Conservation (phyloP, 2,113 vertebrate genomes). For the Larimichthys polyactis region DNA sequence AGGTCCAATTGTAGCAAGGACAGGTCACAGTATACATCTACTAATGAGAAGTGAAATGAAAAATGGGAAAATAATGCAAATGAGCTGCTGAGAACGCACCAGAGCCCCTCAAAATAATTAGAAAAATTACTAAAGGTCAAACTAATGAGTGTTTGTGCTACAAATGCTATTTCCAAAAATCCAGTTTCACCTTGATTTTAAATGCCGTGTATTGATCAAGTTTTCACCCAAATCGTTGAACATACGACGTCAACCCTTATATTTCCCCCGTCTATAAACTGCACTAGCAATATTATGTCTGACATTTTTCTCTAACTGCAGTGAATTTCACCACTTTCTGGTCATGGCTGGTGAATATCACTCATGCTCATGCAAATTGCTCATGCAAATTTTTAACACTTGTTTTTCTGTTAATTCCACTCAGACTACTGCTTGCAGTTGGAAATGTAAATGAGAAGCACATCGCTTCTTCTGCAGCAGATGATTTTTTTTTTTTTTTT, state of each 20-base stretch:
- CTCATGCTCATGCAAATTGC: slow-evolving; percentile 35
- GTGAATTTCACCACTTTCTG: slow-evolving; percentile 4
- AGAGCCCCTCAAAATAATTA: slow-evolving; percentile 47
- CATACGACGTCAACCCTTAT: not conserved
- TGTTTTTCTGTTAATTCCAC: slow-evolving; percentile 51
- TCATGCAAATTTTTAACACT: slow-evolving; percentile 44
- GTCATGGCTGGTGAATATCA: slow-evolving; percentile 29
- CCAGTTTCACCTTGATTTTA: slow-evolving; percentile 26
- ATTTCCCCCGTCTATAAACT: not conserved
- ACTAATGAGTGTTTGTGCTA: slow-evolving; percentile 25
- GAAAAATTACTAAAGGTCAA: slow-evolving; percentile 40
- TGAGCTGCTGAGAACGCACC: slow-evolving; percentile 38
- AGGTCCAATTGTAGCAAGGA: slow-evolving; percentile 45
- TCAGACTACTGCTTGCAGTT: slow-evolving; percentile 51
- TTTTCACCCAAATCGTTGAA: not conserved
- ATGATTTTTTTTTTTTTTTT: slow-evolving; percentile 56
- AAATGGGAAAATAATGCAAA: slow-evolving; percentile 53
- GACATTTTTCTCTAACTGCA: not conserved
- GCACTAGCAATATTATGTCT: not conserved
- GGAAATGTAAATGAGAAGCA: slow-evolving; percentile 65
- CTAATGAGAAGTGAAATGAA: slow-evolving; percentile 36
- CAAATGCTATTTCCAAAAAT: slow-evolving; percentile 30
- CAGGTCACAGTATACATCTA: slow-evolving; percentile 36
- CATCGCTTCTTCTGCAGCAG: slow-evolving; percentile 76
- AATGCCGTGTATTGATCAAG: slow-evolving; percentile 16